Percentiles rank a stretch among this genome's conserved stretches.
These are phyloP conservation scores for Notothenia coriiceps DNA, from an alignment of 2,113 vertebrate genomes.

Conservation along the genomic window DNA sequence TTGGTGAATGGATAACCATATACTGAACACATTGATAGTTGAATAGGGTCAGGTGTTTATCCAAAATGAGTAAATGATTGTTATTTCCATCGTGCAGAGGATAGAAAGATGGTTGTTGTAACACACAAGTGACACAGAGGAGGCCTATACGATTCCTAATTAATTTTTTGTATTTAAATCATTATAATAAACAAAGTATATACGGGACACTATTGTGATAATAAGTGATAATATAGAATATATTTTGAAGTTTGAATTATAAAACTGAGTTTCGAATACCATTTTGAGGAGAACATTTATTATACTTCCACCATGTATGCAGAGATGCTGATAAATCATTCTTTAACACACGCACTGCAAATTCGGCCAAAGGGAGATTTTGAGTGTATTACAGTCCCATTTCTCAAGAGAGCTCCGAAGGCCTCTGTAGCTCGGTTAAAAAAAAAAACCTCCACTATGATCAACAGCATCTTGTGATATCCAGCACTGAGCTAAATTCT, in stretches of 20 bases:
- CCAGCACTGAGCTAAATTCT: slow-evolving; percentile 42
- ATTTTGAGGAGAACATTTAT: not conserved
- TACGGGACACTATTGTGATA: no score
- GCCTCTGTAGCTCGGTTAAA: not conserved
- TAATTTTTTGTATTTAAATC: no score
- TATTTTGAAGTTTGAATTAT: no score
- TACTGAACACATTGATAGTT: not conserved
- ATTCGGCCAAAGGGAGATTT: not conserved
- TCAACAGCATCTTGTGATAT: slow-evolving; percentile 9
- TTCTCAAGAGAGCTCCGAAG: slow-evolving; percentile 22
- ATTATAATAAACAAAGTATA: no score
- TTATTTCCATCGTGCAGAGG: not conserved
- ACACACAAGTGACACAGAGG: not conserved
- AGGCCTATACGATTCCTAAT: no score
- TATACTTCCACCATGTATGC: not conserved
- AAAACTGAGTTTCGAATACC: no score
- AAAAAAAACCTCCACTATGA: not conserved
- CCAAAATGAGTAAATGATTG: not conserved
- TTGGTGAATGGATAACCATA: not conserved
- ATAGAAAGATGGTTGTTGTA: not conserved
- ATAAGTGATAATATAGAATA: no score
- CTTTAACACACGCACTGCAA: not conserved
- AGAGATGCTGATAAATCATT: not conserved
- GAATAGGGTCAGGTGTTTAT: not conserved
- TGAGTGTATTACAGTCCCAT: slow-evolving; percentile 2